These are phyloP conservation scores for Bolinopsis microptera DNA, from an alignment of 37 sponge, comb jelly and placozoan species.

Conservation along the genomic window DNA sequence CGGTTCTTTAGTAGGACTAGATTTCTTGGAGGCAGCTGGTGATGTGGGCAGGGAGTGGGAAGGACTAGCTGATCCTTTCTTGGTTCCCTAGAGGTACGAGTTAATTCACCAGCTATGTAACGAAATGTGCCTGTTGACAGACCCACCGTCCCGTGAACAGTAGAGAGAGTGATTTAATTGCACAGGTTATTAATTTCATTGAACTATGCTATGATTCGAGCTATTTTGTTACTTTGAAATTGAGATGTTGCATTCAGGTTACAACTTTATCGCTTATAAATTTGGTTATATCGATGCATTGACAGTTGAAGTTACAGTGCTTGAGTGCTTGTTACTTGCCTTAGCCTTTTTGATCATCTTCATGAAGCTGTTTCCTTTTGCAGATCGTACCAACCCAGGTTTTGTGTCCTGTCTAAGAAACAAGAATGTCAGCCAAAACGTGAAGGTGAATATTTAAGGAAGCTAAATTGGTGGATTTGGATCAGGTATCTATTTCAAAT, in stretches of 20 bases:
- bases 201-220: background rate
- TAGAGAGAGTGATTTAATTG: background rate
- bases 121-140: background rate
- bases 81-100: background rate
- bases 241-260: background rate
- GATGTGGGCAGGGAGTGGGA: background rate
- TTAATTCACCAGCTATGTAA: no score
- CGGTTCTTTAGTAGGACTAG: background rate
- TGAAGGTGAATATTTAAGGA: no score
- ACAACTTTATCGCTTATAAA: background rate
- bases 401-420: background rate
- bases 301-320: background rate
- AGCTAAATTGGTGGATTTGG: no score
- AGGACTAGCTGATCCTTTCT: background rate
- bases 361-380: conserved; percentile 25
- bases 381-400: background rate
- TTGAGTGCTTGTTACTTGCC: background rate
- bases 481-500: no score
- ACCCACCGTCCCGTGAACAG: background rate
- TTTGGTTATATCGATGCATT: background rate
- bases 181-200: background rate
- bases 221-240: background rate
- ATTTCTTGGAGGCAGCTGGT: background rate
- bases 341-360: conserved; percentile 39
- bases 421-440: no score